phyloP scores from a whole-genome alignment of 2,113 vertebrate species.

The Gambusia holbrooki region DNA sequence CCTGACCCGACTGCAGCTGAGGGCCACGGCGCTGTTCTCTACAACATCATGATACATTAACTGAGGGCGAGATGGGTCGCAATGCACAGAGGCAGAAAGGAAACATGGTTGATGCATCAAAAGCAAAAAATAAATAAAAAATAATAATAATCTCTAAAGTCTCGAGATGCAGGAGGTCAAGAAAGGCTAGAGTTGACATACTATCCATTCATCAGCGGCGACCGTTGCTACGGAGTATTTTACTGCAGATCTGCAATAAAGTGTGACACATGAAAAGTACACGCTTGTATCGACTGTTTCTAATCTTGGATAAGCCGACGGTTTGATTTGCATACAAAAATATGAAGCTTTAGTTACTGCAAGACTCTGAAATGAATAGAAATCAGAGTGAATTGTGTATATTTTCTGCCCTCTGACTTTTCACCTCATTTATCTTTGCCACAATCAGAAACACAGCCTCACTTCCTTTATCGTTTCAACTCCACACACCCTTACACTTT shows the following conservation, averaged over 20 bases:
- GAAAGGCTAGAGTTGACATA: background rate
- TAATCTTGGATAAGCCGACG: constrained; percentile 4
- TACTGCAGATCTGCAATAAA: background rate
- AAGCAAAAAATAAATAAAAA: background rate
- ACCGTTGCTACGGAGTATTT: background rate
- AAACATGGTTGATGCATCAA: constrained; percentile 16
- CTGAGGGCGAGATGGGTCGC: constrained; percentile 20
- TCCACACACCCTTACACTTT: too few species aligned
- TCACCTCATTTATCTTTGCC: background rate
- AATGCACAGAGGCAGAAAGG: constrained; percentile 7
- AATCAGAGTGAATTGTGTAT: constrained; percentile 30
- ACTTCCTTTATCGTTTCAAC: background rate
- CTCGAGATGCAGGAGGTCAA: background rate
- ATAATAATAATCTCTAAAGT: background rate
- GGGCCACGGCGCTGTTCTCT: constrained; percentile 20
- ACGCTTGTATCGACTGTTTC: background rate
- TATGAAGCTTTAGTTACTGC: constrained; percentile 20
- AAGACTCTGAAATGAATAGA: constrained; percentile 18
- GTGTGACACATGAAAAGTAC: too few species aligned
- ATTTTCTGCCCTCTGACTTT: background rate
- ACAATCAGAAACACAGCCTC: background rate
- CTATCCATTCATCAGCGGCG: background rate
- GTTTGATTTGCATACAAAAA: constrained; percentile 20
- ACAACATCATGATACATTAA: constrained; percentile 41
- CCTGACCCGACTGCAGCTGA: constrained; percentile 36